Conservation (phyloP, 2,888 invertebrate genomes). For the Hydriomena furcata region DNA sequence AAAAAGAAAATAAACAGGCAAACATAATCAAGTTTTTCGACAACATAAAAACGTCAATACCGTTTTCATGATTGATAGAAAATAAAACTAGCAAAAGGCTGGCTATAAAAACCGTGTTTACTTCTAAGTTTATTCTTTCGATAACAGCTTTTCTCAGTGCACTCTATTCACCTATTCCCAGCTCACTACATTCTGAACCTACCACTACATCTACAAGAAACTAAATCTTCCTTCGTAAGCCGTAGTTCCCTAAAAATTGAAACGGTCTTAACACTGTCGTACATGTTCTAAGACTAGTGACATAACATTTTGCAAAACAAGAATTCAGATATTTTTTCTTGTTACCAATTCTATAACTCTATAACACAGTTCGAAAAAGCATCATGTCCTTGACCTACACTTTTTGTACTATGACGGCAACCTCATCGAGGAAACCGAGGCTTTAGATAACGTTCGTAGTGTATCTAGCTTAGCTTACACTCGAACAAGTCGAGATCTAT, state of each 20-base stretch:
- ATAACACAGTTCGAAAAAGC: too few species aligned
- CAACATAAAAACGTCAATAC: too few species aligned
- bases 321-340: too few species aligned
- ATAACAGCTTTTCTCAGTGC: constrained; percentile 6
- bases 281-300: too few species aligned
- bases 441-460: constrained; percentile 42
- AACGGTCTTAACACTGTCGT: not conserved
- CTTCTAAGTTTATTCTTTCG: not conserved
- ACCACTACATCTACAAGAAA: constrained; percentile 28
- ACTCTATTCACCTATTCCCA: constrained; percentile 15
- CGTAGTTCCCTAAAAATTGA: not conserved
- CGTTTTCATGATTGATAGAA: too few species aligned
- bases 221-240: constrained; percentile 48
- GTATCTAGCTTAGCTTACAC: constrained; percentile 45
- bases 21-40: too few species aligned
- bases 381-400: too few species aligned
- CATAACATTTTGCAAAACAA: too few species aligned
- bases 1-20: too few species aligned
- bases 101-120: constrained; percentile 1
- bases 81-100: too few species aligned
- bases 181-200: constrained; percentile 15
- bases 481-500: constrained; percentile 41
- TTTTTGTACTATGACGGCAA: not conserved
- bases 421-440: not conserved
- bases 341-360: too few species aligned